Evolutionary conservation across 2,797 vertebrate species (phyloP).

Genomic region (Benthosema pterotum): DNA sequence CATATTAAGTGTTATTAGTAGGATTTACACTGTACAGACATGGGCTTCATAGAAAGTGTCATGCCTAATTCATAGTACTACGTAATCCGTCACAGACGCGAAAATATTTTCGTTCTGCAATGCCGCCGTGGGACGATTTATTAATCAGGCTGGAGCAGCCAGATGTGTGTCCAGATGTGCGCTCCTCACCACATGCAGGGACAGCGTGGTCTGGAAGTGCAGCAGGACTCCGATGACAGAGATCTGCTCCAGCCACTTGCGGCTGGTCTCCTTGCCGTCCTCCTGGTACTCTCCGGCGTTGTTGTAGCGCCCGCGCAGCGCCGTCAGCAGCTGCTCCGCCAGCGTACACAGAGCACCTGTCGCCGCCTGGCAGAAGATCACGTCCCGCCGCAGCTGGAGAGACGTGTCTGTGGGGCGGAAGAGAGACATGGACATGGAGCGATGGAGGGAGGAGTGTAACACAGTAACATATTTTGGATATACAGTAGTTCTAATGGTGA

Average conservation of each 20-base stretch:
- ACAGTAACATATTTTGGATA: too few species aligned
- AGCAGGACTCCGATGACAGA: conserved; percentile 89
- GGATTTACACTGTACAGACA: too few species aligned
- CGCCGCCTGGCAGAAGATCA: conserved; percentile 93
- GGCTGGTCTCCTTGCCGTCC: conserved; percentile 94
- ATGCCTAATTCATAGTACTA: too few species aligned
- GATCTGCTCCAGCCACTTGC: conserved; percentile 97
- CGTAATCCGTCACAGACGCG: too few species aligned
- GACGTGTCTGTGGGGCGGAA: conserved; percentile 83
- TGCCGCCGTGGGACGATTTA: too few species aligned
- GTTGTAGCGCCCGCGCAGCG: conserved; percentile 91
- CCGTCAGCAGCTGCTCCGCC: conserved; percentile 91
- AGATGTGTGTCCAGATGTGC: too few species aligned
- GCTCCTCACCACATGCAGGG: conserved; percentile 84
- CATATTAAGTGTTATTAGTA: too few species aligned
- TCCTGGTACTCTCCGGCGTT: conserved; percentile 97
- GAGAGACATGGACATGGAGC: neutral
- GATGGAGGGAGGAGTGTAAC: conserved; percentile 9
- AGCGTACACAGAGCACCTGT: conserved; percentile 91
- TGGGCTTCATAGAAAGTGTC: too few species aligned
- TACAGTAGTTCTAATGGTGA: too few species aligned
- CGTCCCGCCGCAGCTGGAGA: conserved; percentile 92
- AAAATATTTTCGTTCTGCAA: too few species aligned
- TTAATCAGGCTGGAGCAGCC: too few species aligned
- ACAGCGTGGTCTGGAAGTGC: conserved; percentile 93